Evolutionary conservation across 2,113 vertebrate genomes (phyloP).

Genomic region (Psilopogon haemacephalus): DNA sequence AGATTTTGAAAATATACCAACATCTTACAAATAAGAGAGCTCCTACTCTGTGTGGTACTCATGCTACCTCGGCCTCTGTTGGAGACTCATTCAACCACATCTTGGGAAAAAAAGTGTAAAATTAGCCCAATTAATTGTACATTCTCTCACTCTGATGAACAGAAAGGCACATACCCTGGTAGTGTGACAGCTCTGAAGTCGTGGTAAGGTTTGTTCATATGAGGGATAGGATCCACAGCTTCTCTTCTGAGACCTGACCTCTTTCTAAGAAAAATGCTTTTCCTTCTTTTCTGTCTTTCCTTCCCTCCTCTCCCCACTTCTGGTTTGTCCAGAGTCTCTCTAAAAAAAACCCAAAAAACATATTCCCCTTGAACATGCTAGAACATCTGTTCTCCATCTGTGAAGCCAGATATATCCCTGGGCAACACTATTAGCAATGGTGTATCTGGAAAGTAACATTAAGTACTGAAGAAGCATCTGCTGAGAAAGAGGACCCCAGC

Average conservation of each 20-base stretch:
- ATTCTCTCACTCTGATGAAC: background rate
- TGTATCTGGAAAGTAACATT: slow-evolving; percentile 23
- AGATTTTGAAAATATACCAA: background rate
- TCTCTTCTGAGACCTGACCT: background rate
- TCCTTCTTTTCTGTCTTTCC: background rate
- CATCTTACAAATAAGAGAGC: background rate
- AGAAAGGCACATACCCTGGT: background rate
- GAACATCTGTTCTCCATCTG: slow-evolving; percentile 67
- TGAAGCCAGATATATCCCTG: slow-evolving; percentile 44
- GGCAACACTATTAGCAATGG: slow-evolving; percentile 8
- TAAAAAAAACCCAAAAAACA: background rate
- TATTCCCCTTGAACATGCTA: background rate
- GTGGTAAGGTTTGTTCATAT: background rate
- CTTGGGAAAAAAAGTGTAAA: background rate
- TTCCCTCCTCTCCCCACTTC: background rate
- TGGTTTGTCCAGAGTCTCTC: background rate
- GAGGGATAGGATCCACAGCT: background rate
- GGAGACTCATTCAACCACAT: background rate
- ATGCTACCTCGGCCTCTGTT: accelerated
- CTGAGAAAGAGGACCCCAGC: background rate
- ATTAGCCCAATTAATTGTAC: background rate
- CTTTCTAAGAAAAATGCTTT: background rate
- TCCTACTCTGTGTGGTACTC: background rate
- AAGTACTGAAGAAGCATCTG: slow-evolving; percentile 36
- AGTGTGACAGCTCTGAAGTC: background rate